A percentile compares a stretch with the other conserved stretches of the same genome.
These are phyloP conservation scores for Brachionus sp. DNA, from an alignment of 1,140 invertebrate species.

Conservation along the genomic window DNA sequence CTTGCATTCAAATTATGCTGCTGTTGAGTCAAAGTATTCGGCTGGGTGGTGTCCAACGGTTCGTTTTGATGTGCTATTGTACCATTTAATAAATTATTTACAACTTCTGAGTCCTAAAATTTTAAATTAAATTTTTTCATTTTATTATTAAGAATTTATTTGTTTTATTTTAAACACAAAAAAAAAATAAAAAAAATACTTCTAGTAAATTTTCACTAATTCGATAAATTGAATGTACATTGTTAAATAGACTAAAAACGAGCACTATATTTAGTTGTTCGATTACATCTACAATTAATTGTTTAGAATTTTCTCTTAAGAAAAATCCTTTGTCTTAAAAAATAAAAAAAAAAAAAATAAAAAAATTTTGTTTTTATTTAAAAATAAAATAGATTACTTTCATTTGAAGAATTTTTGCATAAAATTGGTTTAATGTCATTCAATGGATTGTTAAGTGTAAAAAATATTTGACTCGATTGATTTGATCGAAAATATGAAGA, in stretches of 20 bases:
- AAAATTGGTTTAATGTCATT: slow-evolving; percentile 41
- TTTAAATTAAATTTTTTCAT: not conserved
- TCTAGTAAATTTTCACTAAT: slow-evolving; percentile 27
- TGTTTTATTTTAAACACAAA: no score
- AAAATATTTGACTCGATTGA: slow-evolving; percentile 18
- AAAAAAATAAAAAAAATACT: not conserved
- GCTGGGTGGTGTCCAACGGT: not conserved
- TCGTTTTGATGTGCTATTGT: slow-evolving; percentile 19
- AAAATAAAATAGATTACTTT: not conserved
- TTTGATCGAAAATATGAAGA: slow-evolving; percentile 19
- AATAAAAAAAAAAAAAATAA: no score
- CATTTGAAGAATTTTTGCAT: slow-evolving; percentile 20
- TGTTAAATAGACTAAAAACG: slow-evolving; percentile 25
- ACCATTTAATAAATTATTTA: slow-evolving; percentile 34
- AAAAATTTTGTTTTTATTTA: not conserved
- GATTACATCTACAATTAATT: slow-evolving; percentile 31
- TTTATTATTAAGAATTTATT: not conserved
- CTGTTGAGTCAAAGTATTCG: not conserved
- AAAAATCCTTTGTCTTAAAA: not conserved
- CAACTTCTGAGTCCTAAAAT: not conserved
- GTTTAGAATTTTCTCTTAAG: slow-evolving; percentile 29
- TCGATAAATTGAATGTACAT: slow-evolving; percentile 31
- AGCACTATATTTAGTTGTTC: slow-evolving; percentile 10
- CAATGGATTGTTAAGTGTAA: slow-evolving; percentile 25
- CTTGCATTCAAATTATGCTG: not conserved